Conservation (phyloP, 2,113 vertebrate genomes). For the human region DNA sequence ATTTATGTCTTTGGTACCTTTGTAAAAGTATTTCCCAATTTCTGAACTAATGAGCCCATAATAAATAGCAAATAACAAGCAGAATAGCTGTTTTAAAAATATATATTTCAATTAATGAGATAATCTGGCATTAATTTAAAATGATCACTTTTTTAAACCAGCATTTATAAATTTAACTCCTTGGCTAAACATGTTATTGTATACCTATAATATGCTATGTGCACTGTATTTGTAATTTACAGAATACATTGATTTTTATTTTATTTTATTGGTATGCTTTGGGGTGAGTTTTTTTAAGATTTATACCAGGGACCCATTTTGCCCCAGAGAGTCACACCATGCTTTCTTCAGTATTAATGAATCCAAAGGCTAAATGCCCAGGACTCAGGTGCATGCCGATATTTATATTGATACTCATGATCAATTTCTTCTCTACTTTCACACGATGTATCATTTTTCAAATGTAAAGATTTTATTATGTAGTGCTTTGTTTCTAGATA, state of each 20-base stretch:
- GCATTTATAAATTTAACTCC: neutral
- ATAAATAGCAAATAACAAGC: neutral
- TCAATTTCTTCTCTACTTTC: neutral
- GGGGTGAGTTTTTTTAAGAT: neutral
- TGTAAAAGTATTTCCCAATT: conserved; percentile 22
- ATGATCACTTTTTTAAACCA: neutral
- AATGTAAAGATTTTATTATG: neutral
- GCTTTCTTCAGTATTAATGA: neutral
- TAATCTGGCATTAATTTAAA: neutral
- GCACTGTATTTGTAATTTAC: neutral
- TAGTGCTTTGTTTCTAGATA: neutral
- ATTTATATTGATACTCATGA: neutral
- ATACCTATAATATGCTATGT: neutral
- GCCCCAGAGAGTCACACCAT: neutral
- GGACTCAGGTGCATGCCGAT: neutral
- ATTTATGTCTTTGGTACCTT: neutral
- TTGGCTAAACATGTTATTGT: neutral
- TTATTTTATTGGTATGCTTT: conserved; percentile 1
- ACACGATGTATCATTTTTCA: neutral
- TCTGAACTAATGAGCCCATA: conserved; percentile 1
- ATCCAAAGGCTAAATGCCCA: neutral
- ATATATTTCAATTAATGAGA: conserved; percentile 9
- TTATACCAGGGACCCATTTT: neutral
- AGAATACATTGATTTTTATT: neutral
- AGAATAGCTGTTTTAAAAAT: neutral